Percentiles rank a stretch among this genome's conserved stretches.
phyloP scores from a whole-genome alignment of 2,888 invertebrate genomes.

The Ferrisia virgata region DNA sequence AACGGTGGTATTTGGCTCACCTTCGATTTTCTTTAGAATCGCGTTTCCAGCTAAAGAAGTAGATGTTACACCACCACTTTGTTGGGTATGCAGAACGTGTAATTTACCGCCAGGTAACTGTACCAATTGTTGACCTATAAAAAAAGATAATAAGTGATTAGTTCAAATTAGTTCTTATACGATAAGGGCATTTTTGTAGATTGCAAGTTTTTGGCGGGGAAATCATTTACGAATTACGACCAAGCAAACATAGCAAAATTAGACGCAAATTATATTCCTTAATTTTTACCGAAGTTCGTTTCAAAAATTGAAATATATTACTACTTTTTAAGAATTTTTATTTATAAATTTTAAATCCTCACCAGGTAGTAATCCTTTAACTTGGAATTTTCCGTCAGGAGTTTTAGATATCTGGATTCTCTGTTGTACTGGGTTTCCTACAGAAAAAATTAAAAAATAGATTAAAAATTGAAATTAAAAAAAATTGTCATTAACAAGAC shows the following conservation, averaged over 20 bases:
- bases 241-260: too few relatives aligned
- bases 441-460: not conserved
- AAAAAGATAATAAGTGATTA: not conserved
- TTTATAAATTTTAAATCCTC: slow-evolving; percentile 46
- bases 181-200: too few relatives aligned
- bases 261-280: too few relatives aligned
- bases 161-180: too few relatives aligned
- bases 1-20: not conserved
- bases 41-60: slow-evolving; percentile 37
- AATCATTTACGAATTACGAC: too few relatives aligned
- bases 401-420: slow-evolving; percentile 87
- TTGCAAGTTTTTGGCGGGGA: too few relatives aligned
- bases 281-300: too few relatives aligned
- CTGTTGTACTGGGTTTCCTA: slow-evolving; percentile 54
- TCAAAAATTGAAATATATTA: not conserved
- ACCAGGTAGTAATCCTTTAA: slow-evolving; percentile 84
- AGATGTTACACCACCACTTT: slow-evolving; percentile 23
- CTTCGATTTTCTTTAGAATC: slow-evolving; percentile 3
- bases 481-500: not conserved
- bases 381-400: slow-evolving; percentile 87
- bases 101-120: slow-evolving; percentile 91
- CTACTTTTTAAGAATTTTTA: not conserved
- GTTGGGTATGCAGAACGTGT: slow-evolving; percentile 60
- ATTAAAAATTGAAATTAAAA: too few relatives aligned
- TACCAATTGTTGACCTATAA: slow-evolving; percentile 73